These are phyloP conservation scores for Temnothorax curvispinosus DNA, from an alignment of 1,140 invertebrate species.

Conservation along the genomic window DNA sequence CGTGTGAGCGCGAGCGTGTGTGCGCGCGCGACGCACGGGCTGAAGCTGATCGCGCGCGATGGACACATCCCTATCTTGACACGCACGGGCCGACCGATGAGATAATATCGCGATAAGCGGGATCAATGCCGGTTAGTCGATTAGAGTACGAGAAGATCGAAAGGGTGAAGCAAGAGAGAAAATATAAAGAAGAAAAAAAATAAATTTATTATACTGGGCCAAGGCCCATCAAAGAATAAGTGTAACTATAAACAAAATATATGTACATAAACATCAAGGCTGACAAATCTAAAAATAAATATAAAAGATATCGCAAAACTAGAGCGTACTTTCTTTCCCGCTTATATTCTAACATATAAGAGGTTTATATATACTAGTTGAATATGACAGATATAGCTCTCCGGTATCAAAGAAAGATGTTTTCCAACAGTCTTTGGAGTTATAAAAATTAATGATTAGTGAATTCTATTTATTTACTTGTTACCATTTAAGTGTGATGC, in stretches of 20 bases:
- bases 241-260: conserved; percentile 10
- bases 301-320: conserved; percentile 9
- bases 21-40: conserved; percentile 8
- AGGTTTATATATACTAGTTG: background rate
- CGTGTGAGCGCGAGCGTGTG: background rate
- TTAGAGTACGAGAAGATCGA: background rate
- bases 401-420: background rate
- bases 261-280: background rate
- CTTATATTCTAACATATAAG: background rate
- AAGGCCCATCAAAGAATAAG: conserved; percentile 9
- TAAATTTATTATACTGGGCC: conserved; percentile 15
- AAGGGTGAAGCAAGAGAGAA: background rate
- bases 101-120: conserved; percentile 72
- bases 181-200: background rate
- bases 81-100: conserved; percentile 67
- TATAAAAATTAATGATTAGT: background rate
- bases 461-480: background rate
- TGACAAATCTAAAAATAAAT: conserved; percentile 5
- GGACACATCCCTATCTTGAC: conserved; percentile 71
- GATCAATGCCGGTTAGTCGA: conserved; percentile 58
- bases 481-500: background rate
- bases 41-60: conserved; percentile 34
- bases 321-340: background rate
- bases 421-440: background rate
- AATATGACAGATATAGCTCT: background rate